Conservation (phyloP, 2,113 vertebrate species). For the Zingel zingel region DNA sequence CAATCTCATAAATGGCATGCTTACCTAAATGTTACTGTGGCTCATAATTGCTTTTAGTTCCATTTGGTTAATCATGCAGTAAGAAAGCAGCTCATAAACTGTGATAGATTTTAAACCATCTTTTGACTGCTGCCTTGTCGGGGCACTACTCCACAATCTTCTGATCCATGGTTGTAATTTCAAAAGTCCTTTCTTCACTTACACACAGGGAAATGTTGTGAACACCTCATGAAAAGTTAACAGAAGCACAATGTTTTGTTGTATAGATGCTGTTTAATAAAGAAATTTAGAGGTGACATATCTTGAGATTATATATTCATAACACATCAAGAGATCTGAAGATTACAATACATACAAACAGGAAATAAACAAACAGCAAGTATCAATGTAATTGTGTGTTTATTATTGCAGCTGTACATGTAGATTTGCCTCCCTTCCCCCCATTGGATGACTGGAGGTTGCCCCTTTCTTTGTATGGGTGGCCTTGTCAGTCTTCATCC, state of each 20-base stretch:
- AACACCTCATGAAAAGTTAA: slow-evolving; percentile 3
- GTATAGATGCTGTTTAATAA: slow-evolving; percentile 8
- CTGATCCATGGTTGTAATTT: slow-evolving; percentile 1
- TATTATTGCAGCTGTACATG: slow-evolving; percentile 27
- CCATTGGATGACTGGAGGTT: slow-evolving; percentile 56
- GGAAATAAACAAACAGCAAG: slow-evolving; percentile 17
- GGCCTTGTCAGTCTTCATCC: slow-evolving; percentile 80
- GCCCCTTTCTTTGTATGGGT: slow-evolving; percentile 75
- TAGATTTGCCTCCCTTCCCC: slow-evolving; percentile 57
- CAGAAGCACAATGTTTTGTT: slow-evolving; percentile 1
- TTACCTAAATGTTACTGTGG: slow-evolving; percentile 91
- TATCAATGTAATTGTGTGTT: slow-evolving; percentile 53
- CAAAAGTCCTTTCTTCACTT: neutral
- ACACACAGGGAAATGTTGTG: neutral
- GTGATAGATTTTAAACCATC: slow-evolving; percentile 53
- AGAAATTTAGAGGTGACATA: neutral
- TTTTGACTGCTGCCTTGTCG: slow-evolving; percentile 29
- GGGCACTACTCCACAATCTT: slow-evolving; percentile 4
- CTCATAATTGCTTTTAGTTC: slow-evolving; percentile 95
- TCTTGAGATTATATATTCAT: neutral
- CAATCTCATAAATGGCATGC: slow-evolving; percentile 92
- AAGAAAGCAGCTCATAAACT: slow-evolving; percentile 82
- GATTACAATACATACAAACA: neutral
- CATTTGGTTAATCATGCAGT: slow-evolving; percentile 93
- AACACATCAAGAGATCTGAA: neutral